Evolutionary conservation across 2,888 invertebrate species (phyloP).

Genomic region (Patella ulyssiponensis): DNA sequence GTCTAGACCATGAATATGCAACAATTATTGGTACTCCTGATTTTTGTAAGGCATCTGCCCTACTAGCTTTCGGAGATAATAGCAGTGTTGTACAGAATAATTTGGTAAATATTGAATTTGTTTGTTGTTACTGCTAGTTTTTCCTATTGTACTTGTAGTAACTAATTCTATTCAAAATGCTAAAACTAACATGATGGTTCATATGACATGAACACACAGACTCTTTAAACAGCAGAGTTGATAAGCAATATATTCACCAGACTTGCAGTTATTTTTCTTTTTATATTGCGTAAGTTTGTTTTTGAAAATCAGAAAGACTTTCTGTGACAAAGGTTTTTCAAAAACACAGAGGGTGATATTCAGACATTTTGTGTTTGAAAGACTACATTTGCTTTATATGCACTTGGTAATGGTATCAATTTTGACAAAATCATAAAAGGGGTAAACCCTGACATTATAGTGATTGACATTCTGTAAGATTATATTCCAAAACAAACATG

Average conservation of each 20-base stretch:
- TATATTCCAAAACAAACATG: no score
- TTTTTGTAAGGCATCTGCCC: conserved; percentile 87
- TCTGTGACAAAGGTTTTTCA: no score
- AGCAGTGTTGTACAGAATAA: conserved; percentile 81
- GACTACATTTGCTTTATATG: no score
- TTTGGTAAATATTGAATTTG: conserved; percentile 76
- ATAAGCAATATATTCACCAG: no score
- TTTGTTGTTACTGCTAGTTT: neutral
- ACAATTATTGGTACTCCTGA: conserved; percentile 89
- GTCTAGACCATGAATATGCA: conserved; percentile 94
- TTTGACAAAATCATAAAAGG: no score
- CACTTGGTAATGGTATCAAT: no score
- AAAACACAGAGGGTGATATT: no score
- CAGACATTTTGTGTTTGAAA: no score
- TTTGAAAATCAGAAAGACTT: no score
- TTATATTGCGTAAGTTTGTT: neutral
- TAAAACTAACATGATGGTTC: neutral
- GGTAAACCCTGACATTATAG: no score
- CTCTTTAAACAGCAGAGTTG: neutral
- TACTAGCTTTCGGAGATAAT: conserved; percentile 89
- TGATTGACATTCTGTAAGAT: no score
- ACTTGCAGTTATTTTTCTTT: neutral
- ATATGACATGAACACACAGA: neutral
- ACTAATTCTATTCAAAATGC: neutral
- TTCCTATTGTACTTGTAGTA: neutral